Evolutionary conservation across 2,113 vertebrate species (phyloP).

Genomic region (Coryphaenoides rupestris): DNA sequence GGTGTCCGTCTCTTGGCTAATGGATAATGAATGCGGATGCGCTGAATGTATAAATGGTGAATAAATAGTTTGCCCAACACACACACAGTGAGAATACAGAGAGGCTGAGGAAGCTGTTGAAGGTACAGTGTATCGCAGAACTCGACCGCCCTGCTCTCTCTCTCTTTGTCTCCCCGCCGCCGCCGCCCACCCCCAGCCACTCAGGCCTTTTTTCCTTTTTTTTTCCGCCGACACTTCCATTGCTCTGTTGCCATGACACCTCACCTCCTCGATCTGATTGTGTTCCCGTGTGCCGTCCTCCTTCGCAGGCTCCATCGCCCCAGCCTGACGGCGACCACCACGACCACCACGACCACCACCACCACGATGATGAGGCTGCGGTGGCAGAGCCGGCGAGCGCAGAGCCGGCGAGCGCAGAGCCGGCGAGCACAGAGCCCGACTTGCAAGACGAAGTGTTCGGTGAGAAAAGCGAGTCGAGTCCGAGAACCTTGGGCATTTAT

Average conservation of each 20-base stretch:
- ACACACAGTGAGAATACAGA: background rate
- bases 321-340: background rate
- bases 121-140: background rate
- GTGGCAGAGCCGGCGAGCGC: conserved; percentile 11
- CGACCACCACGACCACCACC: too few relatives aligned
- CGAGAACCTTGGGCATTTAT: background rate
- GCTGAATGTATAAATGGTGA: background rate
- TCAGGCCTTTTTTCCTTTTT: too few relatives aligned
- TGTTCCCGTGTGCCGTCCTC: conserved; percentile 19
- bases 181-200: too few relatives aligned
- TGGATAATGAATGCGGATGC: background rate
- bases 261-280: conserved; percentile 59
- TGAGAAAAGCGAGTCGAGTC: conserved; percentile 51
- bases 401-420: conserved; percentile 32
- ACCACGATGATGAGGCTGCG: too few relatives aligned
- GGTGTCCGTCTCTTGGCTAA: conserved; percentile 8
- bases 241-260: conserved; percentile 64
- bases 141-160: background rate
- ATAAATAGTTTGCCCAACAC: too few relatives aligned
- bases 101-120: background rate
- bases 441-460: conserved; percentile 86
- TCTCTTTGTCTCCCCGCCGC: background rate
- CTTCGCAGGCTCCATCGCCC: conserved; percentile 8
- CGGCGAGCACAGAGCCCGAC: conserved; percentile 54
- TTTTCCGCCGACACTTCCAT: conserved; percentile 21